Conservation (phyloP, 2,888 invertebrate genomes). For the Cantharis flavilabris region DNA sequence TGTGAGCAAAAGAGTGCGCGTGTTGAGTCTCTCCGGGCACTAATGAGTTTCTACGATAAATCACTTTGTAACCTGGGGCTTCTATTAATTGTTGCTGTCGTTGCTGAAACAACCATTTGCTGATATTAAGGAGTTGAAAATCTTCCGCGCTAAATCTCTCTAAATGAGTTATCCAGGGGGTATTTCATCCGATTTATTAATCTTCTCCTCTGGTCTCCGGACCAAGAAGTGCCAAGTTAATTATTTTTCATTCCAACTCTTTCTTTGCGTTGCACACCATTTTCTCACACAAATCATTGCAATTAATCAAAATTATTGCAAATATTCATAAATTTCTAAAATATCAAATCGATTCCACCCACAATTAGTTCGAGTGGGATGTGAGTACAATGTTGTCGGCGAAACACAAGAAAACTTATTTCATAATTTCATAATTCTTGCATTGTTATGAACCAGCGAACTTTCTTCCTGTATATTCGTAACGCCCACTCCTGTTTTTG, state of each 20-base stretch:
- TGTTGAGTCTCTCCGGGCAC: slow-evolving; percentile 47
- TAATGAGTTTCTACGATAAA: slow-evolving; percentile 52
- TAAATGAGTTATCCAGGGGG: slow-evolving; percentile 33
- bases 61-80: slow-evolving; percentile 45
- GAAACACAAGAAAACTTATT: slow-evolving; percentile 43
- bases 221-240: slow-evolving; percentile 14
- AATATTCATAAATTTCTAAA: slow-evolving; percentile 28
- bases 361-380: slow-evolving; percentile 19
- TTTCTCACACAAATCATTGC: slow-evolving; percentile 18
- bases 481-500: slow-evolving; percentile 42
- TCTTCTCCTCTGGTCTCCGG: neutral
- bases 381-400: slow-evolving; percentile 23
- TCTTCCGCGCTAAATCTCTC: slow-evolving; percentile 35
- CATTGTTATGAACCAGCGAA: slow-evolving; percentile 42
- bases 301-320: slow-evolving; percentile 23
- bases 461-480: slow-evolving; percentile 45
- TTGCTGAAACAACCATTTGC: slow-evolving; percentile 44
- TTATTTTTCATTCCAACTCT: slow-evolving; percentile 2
- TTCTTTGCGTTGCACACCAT: neutral
- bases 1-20: slow-evolving; percentile 35
- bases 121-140: slow-evolving; percentile 39
- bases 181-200: slow-evolving; percentile 25
- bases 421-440: slow-evolving; percentile 48
- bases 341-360: slow-evolving; percentile 25
- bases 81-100: slow-evolving; percentile 51